Evolutionary conservation across 2,888 invertebrate genomes (phyloP), one percentile per base, ranked within the genome.

Genomic region (Trichacis sp.): DNA sequence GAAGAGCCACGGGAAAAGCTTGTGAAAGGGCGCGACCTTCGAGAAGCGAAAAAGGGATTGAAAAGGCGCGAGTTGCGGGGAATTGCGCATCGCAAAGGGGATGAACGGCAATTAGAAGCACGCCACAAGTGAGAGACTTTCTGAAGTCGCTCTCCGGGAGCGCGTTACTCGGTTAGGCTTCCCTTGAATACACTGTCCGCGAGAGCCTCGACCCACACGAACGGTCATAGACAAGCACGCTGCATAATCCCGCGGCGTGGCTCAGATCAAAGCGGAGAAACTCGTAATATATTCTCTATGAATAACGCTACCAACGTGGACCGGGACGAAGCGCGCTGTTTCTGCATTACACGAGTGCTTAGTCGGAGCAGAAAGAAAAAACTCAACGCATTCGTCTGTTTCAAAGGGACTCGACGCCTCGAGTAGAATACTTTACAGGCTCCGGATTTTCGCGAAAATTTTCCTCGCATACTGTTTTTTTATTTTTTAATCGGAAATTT

Each of bases 241-340:
- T 74, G 77, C 72, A 80, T 80, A 81, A 78, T 79, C 76, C 73
- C 70, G 60, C 67, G 72, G 57, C 69, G 68, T 57, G 68, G 71
- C 74, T 65, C 73, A 78, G 80, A 83, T 81, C 80, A 81, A 82
- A 83, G 82, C 75, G 69, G 66, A 73, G 68, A 24, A 70, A 67
- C 71, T 63, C 69, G 71, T 77, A 77, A 78, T 77, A 68, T 77
- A 82, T 82, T 80, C 81, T 76, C 78, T 79, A 78, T 81, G 81
- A 80, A 78, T 79, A 79, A 77, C 73, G 68, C 67, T 64, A 68
- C 58, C 55, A 62, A 46, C 60, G 55, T 18, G 18, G 19, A 1
- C 4, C 8, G 43, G 43, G 45, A 63, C 62, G 62, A 65, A 52
- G 48, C 54, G 46, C 45, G 36, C 30, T 57, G 64, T 55, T 69